phyloP scores from a whole-genome alignment of 1,140 invertebrate species.

The Melipona quadrifasciata region DNA sequence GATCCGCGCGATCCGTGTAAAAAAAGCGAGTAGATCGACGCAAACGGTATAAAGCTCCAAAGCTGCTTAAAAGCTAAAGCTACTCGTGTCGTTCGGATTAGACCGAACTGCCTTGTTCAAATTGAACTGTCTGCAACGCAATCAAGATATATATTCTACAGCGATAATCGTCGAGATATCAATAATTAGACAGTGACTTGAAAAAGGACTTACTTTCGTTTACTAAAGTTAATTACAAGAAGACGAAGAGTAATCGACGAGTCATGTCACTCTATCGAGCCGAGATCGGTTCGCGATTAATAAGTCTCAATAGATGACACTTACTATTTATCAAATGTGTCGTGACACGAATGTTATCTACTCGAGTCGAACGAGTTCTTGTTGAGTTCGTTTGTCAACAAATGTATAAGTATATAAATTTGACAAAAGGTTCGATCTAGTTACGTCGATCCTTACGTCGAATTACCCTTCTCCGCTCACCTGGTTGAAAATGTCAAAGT shows the following conservation, averaged over 20 bases:
- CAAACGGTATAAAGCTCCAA: neutral
- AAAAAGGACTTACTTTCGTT: too few species aligned
- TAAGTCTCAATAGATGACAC: neutral
- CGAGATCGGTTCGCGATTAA: neutral
- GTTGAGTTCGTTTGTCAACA: neutral
- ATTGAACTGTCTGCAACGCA: neutral
- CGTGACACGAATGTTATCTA: neutral
- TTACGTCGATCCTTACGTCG: too few species aligned
- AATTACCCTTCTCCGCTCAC: neutral
- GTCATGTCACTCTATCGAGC: neutral
- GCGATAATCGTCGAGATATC: neutral
- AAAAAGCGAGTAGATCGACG: neutral
- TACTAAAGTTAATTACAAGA: neutral
- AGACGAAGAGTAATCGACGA: neutral
- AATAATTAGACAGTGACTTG: neutral
- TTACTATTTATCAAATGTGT: neutral
- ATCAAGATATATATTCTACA: neutral
- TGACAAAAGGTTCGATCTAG: neutral
- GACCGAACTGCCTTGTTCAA: neutral
- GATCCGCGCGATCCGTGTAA: too few species aligned
- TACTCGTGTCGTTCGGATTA: too few species aligned
- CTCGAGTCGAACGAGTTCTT: neutral
- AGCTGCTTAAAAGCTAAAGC: neutral
- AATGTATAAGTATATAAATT: neutral
- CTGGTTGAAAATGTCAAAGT: neutral